Base-by-base conservation (phyloP, 2,797 vertebrate species). In the Chelonia mydas region DNA sequence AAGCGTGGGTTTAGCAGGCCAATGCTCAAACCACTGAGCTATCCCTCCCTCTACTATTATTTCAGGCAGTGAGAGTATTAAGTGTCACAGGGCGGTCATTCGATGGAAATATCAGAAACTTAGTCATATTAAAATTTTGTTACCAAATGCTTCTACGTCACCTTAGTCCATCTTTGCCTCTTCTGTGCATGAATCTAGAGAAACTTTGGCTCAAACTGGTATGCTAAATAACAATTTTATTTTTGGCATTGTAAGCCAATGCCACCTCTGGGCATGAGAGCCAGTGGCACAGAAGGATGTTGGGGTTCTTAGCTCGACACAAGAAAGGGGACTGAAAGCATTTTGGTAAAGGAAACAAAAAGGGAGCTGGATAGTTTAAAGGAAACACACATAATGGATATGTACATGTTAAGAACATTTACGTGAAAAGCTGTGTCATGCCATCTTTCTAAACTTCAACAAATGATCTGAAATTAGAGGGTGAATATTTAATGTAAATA, bases 61-160 rank as follows among this genome's bases (percentile, higher is more conserved):
- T 96, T 95, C 91, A 90, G 92, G 87, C 87, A 96, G 86, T 93
- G 94, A 96, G 89, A 96, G 94, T 95, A 94, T 96, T 92, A 95
- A 96, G 92, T 94, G 89, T 90, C 91, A 90, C 85, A 88, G 0
- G 0, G 45, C 57, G 93, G 96, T 90, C 94, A 92, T 94, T 96
- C 87, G 85, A 61, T 59, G 81, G 79, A 94, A 96, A 92, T 65
- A 96, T 80, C 89, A 90, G 80, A 92, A 90, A 94, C 8, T 89
- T 83, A 80, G 88, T 81, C 89, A 82, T 49, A 95, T 76, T 83
- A 96, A 79, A 97, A 93, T 47, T 50, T 89, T 19, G 83, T 27
- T 54, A 85, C 41, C 83, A 89, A 96, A 47, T 79, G 49, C 6
- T 93, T 37, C 15, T 79, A 2, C 78, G 59, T 90, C 91, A 87